Evolutionary conservation across 1,140 invertebrate species (phyloP), one percentile per base, ranked within the genome.

Genomic region (Chironomus striatipennis): DNA sequence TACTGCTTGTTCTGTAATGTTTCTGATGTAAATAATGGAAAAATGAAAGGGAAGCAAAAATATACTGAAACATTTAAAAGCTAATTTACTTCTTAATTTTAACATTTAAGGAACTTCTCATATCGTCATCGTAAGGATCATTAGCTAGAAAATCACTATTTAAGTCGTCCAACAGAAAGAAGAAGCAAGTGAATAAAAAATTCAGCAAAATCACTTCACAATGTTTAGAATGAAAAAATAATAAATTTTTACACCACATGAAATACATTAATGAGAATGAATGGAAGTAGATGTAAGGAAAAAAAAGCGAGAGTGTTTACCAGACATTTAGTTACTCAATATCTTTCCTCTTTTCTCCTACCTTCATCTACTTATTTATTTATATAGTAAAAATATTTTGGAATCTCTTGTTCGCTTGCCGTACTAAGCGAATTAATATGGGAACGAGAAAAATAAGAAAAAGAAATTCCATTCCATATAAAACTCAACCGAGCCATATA

Each of bases 381-480:
- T 57, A n/a, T 57, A 10, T 57, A n/a, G 47, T 12, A 57, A 5
- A n/a, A n/a, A 57, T 34, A 34, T 34, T 57, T 57, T 12, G 47
- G 47, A 57, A 57, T 57, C 24, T 34, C 24, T 34, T 34, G 24
- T 34, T 34, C 24, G 24, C 5, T 2, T 34, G 24, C 24, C 24
- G 24, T 34, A 34, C 47, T 57, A 57, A 15, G 9, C 47, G 12
- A 57, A 15, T n/a, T 57, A 57, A n/a, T n/a, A 12, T 57, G 12
- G 47, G n/a, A 57, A 57, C 15, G n/a, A 57, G 12, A 57, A 57
- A n/a, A 57, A 57, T 34, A 57, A 57, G 47, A 57, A 57, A 57
- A n/a, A 57, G 47, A 57, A 57, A 57, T 57, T 57, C 47, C 47
- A 57, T 57, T 57, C 47, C 43, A 47, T 47, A 47, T 57, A 57